phyloP scores from a whole-genome alignment of 92 coral and sea anemone species.

The Ricordea florida region DNA sequence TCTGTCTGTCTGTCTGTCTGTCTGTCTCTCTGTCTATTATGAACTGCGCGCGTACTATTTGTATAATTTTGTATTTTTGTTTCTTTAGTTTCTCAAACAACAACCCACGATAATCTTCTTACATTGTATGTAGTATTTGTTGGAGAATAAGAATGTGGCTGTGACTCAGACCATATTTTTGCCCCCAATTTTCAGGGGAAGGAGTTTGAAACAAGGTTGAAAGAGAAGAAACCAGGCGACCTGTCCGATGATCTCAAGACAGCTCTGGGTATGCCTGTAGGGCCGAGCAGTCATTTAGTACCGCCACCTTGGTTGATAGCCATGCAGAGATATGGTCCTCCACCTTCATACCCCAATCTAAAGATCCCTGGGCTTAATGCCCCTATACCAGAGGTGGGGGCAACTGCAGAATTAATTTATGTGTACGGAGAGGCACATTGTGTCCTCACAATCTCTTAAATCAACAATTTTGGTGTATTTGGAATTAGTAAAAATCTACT shows the following conservation, averaged over 20 bases:
- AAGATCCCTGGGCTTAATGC: constrained; percentile 97
- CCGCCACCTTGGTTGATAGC: constrained; percentile 99
- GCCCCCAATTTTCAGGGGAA: constrained; percentile 67
- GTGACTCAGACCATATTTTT: background rate
- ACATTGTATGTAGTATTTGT: background rate
- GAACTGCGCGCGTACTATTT: no score
- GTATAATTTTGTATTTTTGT: no score
- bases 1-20: no score
- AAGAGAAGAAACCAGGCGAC: constrained; percentile 98
- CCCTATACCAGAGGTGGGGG: constrained; percentile 86
- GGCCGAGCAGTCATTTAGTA: constrained; percentile 84
- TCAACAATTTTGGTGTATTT: no score
- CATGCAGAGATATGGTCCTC: constrained; percentile 99
- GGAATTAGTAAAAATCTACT: no score
- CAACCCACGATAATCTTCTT: background rate
- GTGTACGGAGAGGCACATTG: no score
- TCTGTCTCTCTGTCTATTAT: no score
- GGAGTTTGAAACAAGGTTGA: constrained; percentile 95
- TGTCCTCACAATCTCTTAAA: background rate
- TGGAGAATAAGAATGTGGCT: background rate
- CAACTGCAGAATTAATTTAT: background rate
- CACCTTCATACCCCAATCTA: constrained; percentile 96
- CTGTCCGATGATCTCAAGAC: constrained; percentile 92
- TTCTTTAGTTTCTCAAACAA: no score
- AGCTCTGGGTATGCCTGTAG: constrained; percentile 98